Percentiles rank a stretch among this genome's conserved stretches.
These are phyloP conservation scores for Formica exsecta DNA, from an alignment of 1,140 invertebrate genomes.

Conservation along the genomic window DNA sequence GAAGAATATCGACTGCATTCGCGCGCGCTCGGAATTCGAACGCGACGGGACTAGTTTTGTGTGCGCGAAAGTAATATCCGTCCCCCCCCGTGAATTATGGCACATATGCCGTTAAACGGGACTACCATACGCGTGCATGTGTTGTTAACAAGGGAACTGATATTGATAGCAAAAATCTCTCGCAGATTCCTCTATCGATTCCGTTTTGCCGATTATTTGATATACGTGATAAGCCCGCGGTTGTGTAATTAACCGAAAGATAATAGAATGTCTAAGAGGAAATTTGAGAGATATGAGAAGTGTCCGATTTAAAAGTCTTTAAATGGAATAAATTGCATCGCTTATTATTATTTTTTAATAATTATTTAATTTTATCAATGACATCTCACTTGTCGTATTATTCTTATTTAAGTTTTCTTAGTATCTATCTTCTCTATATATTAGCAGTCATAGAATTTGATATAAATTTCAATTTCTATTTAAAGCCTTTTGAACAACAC, in stretches of 20 bases:
- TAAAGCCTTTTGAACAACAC: not conserved
- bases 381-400: not conserved
- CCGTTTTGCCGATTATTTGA: not conserved
- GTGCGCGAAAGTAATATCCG: slow-evolving; percentile 40
- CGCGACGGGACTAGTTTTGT: not conserved
- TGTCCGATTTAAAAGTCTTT: not conserved
- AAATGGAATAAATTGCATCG: not conserved
- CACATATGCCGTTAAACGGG: not conserved
- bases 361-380: not conserved
- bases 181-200: not conserved
- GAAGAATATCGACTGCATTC: slow-evolving; percentile 20
- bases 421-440: not conserved
- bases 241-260: slow-evolving; percentile 3
- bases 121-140: not conserved
- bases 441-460: not conserved
- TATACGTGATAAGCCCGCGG: not conserved
- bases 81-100: not conserved
- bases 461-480: slow-evolving; percentile 11
- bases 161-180: not conserved
- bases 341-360: not conserved
- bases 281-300: not conserved
- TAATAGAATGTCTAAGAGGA: not conserved
- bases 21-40: slow-evolving; percentile 20
- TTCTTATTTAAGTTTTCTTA: not conserved
- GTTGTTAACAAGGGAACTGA: not conserved